Conservation (phyloP, 2,888 invertebrate genomes). For the Ornithoptera alexandrae region DNA sequence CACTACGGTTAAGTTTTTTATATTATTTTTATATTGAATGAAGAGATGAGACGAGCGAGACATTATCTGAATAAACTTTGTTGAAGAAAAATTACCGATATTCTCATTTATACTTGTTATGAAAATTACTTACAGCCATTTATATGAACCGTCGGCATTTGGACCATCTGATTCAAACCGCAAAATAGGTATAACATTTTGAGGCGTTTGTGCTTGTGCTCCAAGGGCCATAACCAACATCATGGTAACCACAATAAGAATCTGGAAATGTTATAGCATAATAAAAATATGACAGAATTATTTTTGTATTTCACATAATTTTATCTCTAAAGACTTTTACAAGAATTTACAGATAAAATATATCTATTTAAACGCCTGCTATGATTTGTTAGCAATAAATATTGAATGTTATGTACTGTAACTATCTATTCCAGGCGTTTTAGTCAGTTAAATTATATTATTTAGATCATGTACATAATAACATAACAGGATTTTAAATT, state of each 20-base stretch:
- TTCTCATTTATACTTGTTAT: not conserved
- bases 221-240: constrained; percentile 42
- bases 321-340: too few species aligned
- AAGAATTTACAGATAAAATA: too few species aligned
- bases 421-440: not conserved
- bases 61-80: not conserved
- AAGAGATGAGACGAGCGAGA: too few species aligned
- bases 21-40: too few species aligned
- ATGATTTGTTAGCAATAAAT: not conserved
- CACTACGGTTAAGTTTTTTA: too few species aligned
- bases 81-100: not conserved
- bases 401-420: not conserved
- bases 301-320: too few species aligned
- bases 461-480: not conserved
- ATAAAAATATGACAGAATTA: too few species aligned
- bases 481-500: too few species aligned
- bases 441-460: not conserved
- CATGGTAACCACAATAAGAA: constrained; percentile 48
- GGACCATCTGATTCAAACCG: constrained; percentile 82
- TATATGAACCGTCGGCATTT: constrained; percentile 82
- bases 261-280: constrained; percentile 45
- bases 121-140: constrained; percentile 73
- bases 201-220: constrained; percentile 43
- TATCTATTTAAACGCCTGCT: not conserved
- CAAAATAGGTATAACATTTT: constrained; percentile 80